Evolutionary conservation across 1,140 invertebrate genomes (phyloP).

Genomic region (Pantala flavescens): DNA sequence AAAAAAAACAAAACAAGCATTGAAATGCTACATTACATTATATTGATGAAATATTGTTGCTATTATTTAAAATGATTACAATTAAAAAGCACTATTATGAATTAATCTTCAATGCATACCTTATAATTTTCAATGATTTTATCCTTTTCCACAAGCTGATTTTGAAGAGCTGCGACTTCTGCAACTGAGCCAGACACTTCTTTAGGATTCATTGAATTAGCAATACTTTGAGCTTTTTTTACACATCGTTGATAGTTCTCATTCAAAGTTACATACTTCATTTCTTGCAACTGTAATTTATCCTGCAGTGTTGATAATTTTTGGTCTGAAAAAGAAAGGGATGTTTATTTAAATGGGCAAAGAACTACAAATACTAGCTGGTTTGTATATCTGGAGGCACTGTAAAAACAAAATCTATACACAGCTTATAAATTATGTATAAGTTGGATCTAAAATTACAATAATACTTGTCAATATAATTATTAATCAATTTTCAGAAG

Average conservation of each 20-base stretch:
- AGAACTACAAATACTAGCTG: too few relatives aligned
- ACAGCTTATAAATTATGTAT: not conserved
- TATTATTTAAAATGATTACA: too few relatives aligned
- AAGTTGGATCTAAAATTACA: not conserved
- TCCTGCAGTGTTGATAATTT: not conserved
- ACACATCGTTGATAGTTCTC: not conserved
- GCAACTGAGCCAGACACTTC: not conserved
- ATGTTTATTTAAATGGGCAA: too few relatives aligned
- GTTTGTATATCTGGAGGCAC: too few relatives aligned
- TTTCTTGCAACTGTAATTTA: not conserved
- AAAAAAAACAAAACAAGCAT: too few relatives aligned
- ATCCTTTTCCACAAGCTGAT: not conserved
- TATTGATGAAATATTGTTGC: too few relatives aligned
- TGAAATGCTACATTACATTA: too few relatives aligned
- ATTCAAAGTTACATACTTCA: not conserved
- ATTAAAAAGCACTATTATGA: too few relatives aligned
- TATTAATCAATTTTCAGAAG: too few relatives aligned
- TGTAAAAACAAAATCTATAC: not conserved
- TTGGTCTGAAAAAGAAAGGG: constrained; percentile 4
- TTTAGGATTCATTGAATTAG: not conserved
- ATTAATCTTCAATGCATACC: too few relatives aligned
- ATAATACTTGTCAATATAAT: not conserved
- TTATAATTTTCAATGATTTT: not conserved
- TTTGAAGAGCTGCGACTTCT: not conserved
- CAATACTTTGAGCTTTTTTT: not conserved